Base-by-base conservation (phyloP, 2,888 invertebrate genomes). In the Acanthosepion esculentum region DNA sequence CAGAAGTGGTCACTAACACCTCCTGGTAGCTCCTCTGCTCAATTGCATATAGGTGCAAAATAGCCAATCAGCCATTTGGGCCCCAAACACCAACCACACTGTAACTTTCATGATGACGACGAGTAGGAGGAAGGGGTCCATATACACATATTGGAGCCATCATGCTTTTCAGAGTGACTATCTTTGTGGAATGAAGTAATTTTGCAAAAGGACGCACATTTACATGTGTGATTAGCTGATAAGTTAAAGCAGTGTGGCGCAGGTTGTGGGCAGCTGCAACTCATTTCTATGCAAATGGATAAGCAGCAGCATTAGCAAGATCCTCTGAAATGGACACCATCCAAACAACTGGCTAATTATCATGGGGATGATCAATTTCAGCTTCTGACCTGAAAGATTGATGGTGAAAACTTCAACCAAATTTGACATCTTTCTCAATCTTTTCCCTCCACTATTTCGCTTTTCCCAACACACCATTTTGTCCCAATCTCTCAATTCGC, bases 351-450 rank as follows among this genome's bases (percentile, higher is more conserved):
- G 78, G 53, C 93, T 93, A 93, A 93, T 93, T 93, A 93, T 93
- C 93, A 48, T 93, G 29, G 93, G 93, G 48, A 50, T 53, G 53
- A 93, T 93, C 93, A 93, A 93, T 53, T 93, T 93, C 93, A 93
- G 93, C 93, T 93, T 93, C 33, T 93, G 93, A 50, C 93, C 50
- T 93, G 93, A 93, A 93, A 93, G 93, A 93, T 93, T 50, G 53
- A 93, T 93, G 93, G 53, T 50, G 93, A 48, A 93, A 93, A 53
- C 93, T 93, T n/a, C n/a, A 53, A 93, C 93, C 33, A 53, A 48
- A 53, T 93, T 93, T 93, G 93, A 93, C 93, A 50, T 53, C 50
- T 93, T n/a, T 92, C 48, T 48, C 33, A 8, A 26, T 92, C 48
- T 29, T 8, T 92, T 15, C 23, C 10, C 41, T 23, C 48, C 23